phyloP scores from a whole-genome alignment of 2,888 invertebrate genomes.

The Drosophila incognita region DNA sequence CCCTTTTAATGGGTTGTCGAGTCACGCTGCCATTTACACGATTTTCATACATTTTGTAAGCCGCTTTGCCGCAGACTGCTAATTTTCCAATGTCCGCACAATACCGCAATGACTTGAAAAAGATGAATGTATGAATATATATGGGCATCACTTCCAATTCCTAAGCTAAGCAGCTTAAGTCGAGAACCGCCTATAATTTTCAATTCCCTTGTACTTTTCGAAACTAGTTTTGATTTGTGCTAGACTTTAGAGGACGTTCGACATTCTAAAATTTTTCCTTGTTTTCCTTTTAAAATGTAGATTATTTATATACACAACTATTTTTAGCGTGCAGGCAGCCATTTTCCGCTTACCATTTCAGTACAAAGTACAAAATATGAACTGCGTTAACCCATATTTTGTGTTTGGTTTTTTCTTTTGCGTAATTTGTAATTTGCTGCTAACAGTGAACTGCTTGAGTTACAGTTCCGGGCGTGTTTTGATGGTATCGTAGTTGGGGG shows the following conservation, averaged over 20 bases:
- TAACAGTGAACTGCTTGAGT: slow-evolving; percentile 11
- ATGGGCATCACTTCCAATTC: not conserved
- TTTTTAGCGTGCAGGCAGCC: not conserved
- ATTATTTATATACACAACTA: not conserved
- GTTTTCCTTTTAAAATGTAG: not conserved
- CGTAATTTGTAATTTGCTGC: slow-evolving; percentile 26
- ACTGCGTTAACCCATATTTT: not conserved
- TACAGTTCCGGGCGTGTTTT: slow-evolving; percentile 19
- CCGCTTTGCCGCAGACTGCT: slow-evolving; percentile 47
- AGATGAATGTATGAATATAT: not conserved
- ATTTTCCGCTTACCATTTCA: not conserved
- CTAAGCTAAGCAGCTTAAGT: not conserved
- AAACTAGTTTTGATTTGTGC: not conserved
- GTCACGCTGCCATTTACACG: slow-evolving; percentile 70
- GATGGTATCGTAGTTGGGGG: slow-evolving; percentile 13
- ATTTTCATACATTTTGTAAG: slow-evolving; percentile 54
- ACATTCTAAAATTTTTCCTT: not conserved
- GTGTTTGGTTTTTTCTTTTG: not conserved
- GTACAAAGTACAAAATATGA: not conserved
- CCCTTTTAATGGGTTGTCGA: slow-evolving; percentile 74
- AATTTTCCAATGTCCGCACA: slow-evolving; percentile 56
- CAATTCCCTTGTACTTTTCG: not conserved
- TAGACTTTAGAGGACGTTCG: too few relatives aligned
- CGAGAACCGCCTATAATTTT: not conserved
- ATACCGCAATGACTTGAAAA: slow-evolving; percentile 4